phyloP scores from a whole-genome alignment of 2,888 invertebrate species.

The Caradrina clavipalpis region DNA sequence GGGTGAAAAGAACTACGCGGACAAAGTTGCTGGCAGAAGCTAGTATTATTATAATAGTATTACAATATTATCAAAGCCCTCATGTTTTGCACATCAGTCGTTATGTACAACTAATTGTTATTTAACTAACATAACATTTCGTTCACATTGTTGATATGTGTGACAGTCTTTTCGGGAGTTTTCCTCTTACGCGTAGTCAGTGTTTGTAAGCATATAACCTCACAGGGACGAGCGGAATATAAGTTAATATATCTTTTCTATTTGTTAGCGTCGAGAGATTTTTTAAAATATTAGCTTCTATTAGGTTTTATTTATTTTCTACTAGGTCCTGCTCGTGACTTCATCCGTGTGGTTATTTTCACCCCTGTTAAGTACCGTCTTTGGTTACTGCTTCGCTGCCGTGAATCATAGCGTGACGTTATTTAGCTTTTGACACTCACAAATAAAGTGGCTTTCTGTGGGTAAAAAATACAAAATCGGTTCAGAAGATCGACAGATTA shows the following conservation, averaged over 20 bases:
- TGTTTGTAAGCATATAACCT: constrained; percentile 2
- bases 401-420: no score
- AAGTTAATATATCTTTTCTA: neutral
- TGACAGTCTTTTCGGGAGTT: neutral
- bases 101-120: neutral
- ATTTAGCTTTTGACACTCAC: no score
- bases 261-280: neutral
- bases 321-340: no score
- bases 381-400: no score
- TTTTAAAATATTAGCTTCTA: neutral
- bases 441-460: no score
- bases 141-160: constrained; percentile 2
- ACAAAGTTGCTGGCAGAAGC: no score
- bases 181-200: neutral
- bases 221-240: neutral
- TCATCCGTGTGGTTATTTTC: no score
- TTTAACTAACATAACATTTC: neutral
- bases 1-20: no score
- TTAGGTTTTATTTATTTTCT: no score
- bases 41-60: neutral
- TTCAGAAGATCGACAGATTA: no score
- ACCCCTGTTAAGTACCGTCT: no score
- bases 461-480: no score
- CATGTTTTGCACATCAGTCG: neutral
- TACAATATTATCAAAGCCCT: neutral